Evolutionary conservation across 1,140 invertebrate genomes (phyloP).

Genomic region (Drosophila paulistorum): DNA sequence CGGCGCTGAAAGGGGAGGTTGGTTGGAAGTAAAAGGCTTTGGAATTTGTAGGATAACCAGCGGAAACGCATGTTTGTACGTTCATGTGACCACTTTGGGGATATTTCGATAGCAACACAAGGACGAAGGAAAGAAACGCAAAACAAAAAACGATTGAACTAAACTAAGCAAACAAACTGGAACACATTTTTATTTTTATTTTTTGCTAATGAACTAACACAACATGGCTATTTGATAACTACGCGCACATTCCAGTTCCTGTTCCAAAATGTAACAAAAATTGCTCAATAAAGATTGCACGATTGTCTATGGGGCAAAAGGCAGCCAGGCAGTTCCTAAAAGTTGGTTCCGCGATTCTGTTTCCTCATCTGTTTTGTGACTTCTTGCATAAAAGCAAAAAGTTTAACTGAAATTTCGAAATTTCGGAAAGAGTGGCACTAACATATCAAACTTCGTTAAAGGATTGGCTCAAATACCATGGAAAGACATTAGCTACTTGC

Average conservation of each 20-base stretch:
- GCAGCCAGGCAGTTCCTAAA: too few species aligned
- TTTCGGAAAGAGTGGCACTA: too few species aligned
- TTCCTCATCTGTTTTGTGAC: too few species aligned
- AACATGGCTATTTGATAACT: neutral
- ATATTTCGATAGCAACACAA: conserved; percentile 1
- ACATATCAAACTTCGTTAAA: too few species aligned
- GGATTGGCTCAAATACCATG: too few species aligned
- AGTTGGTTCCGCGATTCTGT: too few species aligned
- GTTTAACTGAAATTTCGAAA: too few species aligned
- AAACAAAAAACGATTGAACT: neutral
- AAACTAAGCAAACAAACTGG: conserved; percentile 22
- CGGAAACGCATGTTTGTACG: conserved; percentile 28
- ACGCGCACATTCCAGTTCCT: neutral
- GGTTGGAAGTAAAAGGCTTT: neutral
- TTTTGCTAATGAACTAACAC: conserved; percentile 7
- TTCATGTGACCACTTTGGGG: conserved; percentile 26
- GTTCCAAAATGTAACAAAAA: neutral
- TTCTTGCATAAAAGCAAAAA: too few species aligned
- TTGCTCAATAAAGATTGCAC: neutral
- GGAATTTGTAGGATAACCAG: conserved; percentile 11
- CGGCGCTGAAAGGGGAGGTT: neutral
- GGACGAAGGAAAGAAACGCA: conserved; percentile 9
- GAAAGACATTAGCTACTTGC: too few species aligned
- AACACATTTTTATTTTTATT: neutral
- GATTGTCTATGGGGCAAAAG: neutral